Conservation (phyloP, 2,888 invertebrate species). For the Eupithecia vulgata region DNA sequence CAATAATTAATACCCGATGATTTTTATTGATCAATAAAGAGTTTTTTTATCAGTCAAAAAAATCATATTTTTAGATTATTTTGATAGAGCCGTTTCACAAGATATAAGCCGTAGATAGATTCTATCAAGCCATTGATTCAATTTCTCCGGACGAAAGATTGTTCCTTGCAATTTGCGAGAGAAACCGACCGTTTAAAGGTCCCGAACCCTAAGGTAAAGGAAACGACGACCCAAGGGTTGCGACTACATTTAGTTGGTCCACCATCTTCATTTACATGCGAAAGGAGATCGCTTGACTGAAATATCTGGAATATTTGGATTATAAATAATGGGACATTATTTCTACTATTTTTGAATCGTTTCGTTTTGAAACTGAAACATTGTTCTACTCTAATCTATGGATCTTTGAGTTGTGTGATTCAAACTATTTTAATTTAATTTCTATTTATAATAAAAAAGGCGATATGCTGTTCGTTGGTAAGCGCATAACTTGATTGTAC, state of each 20-base stretch:
- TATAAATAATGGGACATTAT: no score
- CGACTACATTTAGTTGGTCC: constrained; percentile 25
- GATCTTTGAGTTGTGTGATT: no score
- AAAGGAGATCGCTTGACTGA: no score
- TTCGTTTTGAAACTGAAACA: no score
- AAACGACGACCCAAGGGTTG: constrained; percentile 8
- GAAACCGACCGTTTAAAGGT: constrained; percentile 12
- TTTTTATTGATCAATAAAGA: neutral
- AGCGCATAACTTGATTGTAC: neutral
- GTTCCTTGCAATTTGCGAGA: neutral
- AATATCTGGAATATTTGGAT: no score
- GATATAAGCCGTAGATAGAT: neutral
- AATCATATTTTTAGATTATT: neutral
- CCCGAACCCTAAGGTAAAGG: constrained; percentile 4
- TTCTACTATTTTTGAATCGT: neutral
- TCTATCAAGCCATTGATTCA: neutral
- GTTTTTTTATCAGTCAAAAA: neutral
- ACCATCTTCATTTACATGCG: constrained; percentile 25
- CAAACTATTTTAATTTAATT: no score
- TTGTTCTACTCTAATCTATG: no score
- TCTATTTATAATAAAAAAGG: no score
- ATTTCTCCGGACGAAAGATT: neutral
- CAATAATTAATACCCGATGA: no score
- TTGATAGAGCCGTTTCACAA: neutral
- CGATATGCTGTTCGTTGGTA: neutral